Percentiles rank a stretch among this genome's conserved stretches.
Conservation (phyloP, 2,888 invertebrate genomes). For the Parnassius orleans region DNA sequence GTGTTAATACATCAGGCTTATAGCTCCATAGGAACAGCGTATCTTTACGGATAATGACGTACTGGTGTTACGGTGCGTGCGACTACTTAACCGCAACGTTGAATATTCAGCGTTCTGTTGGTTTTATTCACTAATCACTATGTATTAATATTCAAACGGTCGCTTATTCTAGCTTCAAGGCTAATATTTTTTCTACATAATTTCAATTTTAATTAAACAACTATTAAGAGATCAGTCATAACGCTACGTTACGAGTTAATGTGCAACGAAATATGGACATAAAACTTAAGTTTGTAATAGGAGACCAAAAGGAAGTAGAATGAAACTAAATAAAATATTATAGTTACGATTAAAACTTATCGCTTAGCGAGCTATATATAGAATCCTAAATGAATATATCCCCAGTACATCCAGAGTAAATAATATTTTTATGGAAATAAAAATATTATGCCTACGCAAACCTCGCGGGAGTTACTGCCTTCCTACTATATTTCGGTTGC, state of each 20-base stretch:
- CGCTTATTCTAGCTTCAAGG: constrained; percentile 67
- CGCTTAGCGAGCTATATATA: no score
- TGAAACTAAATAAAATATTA: no score
- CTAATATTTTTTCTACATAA: constrained; percentile 56
- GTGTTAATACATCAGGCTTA: constrained; percentile 9
- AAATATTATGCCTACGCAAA: no score
- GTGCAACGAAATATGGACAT: no score
- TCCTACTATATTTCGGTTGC: no score
- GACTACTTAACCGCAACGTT: constrained; percentile 65
- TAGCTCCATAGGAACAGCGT: constrained; percentile 1
- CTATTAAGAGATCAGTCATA: neutral
- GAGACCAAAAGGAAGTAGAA: no score
- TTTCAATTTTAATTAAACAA: constrained; percentile 49
- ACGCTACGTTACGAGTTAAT: neutral
- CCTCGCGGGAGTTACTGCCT: no score
- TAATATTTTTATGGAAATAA: no score
- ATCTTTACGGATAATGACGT: neutral
- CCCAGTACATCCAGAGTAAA: no score
- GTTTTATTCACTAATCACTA: constrained; percentile 56
- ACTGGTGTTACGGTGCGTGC: constrained; percentile 46
- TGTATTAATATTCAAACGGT: constrained; percentile 69
- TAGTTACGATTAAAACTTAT: no score
- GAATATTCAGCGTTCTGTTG: constrained; percentile 65
- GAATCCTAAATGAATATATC: no score
- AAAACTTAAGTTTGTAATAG: no score